Evolutionary conservation across 2,797 vertebrate genomes (phyloP).

Genomic region (Neosilurus hyrtlii): DNA sequence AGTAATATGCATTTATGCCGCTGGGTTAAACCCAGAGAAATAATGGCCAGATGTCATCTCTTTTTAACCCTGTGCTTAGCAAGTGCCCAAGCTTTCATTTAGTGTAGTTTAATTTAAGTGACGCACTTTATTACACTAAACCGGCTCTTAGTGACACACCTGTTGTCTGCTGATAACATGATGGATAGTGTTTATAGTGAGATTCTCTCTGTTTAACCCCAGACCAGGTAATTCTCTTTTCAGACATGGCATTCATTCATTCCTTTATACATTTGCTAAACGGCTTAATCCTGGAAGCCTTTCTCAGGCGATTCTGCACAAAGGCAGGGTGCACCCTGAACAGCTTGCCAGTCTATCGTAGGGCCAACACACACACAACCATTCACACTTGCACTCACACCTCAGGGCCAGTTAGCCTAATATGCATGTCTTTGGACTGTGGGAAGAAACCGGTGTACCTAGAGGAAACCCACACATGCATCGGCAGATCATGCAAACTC

Average conservation of each 20-base stretch:
- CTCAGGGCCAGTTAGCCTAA: too few relatives aligned
- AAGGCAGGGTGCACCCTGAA: too few relatives aligned
- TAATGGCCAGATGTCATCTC: slow-evolving; percentile 37
- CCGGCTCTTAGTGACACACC: slow-evolving; percentile 26
- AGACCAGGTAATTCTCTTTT: slow-evolving; percentile 47
- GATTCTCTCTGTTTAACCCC: slow-evolving; percentile 39
- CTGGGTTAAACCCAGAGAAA: slow-evolving; percentile 30
- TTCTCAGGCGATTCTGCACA: too few relatives aligned
- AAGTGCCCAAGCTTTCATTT: slow-evolving; percentile 40
- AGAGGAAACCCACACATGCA: too few relatives aligned
- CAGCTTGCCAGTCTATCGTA: too few relatives aligned
- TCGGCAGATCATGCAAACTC: too few relatives aligned
- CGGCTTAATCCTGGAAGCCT: too few relatives aligned
- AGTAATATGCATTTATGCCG: slow-evolving; percentile 20
- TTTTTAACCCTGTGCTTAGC: slow-evolving; percentile 29
- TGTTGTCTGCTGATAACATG: slow-evolving; percentile 34
- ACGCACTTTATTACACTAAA: slow-evolving; percentile 39
- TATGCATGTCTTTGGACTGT: too few relatives aligned
- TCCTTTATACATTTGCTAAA: too few relatives aligned
- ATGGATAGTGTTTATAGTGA: slow-evolving; percentile 38
- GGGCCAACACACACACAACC: too few relatives aligned
- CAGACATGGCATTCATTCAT: background rate
- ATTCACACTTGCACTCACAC: too few relatives aligned
- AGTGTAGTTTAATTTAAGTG: slow-evolving; percentile 29
- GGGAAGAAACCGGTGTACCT: too few relatives aligned